Percentiles rank a stretch among this genome's conserved stretches.
phyloP scores from a whole-genome alignment of 2,797 vertebrate species.

The Hoplostethus atlanticus region DNA sequence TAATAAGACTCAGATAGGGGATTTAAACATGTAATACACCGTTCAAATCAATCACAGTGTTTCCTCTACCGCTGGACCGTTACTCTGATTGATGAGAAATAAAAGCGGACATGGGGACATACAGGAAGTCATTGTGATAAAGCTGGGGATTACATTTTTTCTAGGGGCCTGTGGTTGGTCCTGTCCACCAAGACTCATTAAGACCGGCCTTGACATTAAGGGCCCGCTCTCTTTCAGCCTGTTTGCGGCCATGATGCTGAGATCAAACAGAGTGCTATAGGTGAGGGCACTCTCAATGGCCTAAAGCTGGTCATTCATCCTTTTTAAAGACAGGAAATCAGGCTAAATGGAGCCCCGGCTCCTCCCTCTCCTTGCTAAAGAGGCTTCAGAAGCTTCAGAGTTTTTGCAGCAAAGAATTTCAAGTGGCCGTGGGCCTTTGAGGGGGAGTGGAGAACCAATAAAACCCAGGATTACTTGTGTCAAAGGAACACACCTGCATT shows the following conservation, averaged over 20 bases:
- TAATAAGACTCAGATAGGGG: constrained; percentile 22
- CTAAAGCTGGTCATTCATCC: constrained; percentile 85
- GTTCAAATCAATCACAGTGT: constrained; percentile 40
- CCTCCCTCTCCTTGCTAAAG: constrained; percentile 74
- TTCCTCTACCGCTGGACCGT: constrained; percentile 18
- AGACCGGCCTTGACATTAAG: constrained; percentile 82
- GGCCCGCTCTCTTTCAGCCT: constrained; percentile 76
- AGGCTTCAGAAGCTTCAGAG: constrained; percentile 76
- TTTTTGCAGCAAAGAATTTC: constrained; percentile 80
- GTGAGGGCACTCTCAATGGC: constrained; percentile 80
- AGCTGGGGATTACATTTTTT: constrained; percentile 74
- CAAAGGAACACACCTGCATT: constrained; percentile 81
- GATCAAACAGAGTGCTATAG: constrained; percentile 84
- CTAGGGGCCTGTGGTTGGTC: constrained; percentile 69
- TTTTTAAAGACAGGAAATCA: constrained; percentile 84
- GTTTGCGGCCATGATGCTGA: constrained; percentile 75
- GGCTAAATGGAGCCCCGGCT: constrained; percentile 80
- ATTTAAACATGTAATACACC: constrained; percentile 25
- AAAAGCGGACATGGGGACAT: constrained; percentile 53
- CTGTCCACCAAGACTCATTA: constrained; percentile 75
- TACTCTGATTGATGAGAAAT: constrained; percentile 27
- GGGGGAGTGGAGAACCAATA: constrained; percentile 71
- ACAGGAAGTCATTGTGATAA: constrained; percentile 68
- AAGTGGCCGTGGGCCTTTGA: constrained; percentile 77
- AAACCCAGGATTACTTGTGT: constrained; percentile 78